Evolutionary conservation across 1,140 invertebrate species (phyloP).

Genomic region (Tribolium castaneum): DNA sequence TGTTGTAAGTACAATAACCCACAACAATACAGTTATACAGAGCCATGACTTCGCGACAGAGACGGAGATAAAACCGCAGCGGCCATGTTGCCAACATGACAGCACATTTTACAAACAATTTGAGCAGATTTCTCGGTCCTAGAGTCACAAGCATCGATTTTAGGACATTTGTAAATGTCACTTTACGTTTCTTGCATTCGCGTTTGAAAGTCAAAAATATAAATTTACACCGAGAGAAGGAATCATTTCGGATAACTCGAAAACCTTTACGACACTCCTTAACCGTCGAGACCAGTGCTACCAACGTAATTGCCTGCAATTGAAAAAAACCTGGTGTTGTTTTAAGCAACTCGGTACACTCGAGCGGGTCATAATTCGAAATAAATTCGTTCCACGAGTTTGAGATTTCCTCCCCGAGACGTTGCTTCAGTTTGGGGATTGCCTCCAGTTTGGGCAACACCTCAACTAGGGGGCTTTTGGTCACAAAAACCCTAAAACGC

Average conservation of each 20-base stretch:
- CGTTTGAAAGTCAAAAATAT: conserved; percentile 62
- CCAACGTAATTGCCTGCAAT: conserved; percentile 69
- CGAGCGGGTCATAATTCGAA: conserved; percentile 79
- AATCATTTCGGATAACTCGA: conserved; percentile 58
- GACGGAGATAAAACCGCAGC: conserved; percentile 62
- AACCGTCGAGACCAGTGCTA: conserved; percentile 69
- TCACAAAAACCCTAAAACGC: conserved; percentile 36
- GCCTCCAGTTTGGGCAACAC: conserved; percentile 72
- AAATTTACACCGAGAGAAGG: conserved; percentile 56
- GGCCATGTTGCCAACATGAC: conserved; percentile 60
- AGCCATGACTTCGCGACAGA: conserved; percentile 64
- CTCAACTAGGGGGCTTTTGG: conserved; percentile 68
- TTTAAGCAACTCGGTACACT: conserved; percentile 75
- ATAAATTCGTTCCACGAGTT: conserved; percentile 85
- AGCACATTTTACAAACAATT: conserved; percentile 56
- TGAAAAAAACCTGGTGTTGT: conserved; percentile 70
- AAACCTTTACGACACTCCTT: conserved; percentile 69
- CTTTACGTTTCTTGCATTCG: conserved; percentile 65
- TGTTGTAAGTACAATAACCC: conserved; percentile 63
- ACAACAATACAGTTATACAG: conserved; percentile 60
- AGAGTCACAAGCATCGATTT: conserved; percentile 61
- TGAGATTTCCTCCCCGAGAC: conserved; percentile 74
- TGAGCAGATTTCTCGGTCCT: conserved; percentile 63
- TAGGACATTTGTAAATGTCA: conserved; percentile 64
- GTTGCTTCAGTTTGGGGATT: conserved; percentile 74